These are phyloP conservation scores for Fistularia commersonii DNA, from an alignment of 2,797 vertebrate species.

Conservation along the genomic window DNA sequence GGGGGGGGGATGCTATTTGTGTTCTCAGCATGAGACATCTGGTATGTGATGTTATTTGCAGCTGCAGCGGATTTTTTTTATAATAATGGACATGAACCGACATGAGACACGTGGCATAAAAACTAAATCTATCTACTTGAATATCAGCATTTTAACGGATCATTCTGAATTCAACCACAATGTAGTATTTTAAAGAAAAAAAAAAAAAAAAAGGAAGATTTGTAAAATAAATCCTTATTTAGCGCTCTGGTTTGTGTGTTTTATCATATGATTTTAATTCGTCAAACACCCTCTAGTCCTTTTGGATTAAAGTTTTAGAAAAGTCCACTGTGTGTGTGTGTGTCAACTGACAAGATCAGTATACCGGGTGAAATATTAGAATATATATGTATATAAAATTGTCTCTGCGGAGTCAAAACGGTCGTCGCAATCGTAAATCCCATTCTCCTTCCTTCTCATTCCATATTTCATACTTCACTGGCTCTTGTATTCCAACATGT, in stretches of 20 bases:
- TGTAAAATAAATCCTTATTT: conserved; percentile 22
- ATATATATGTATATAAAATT: conserved; percentile 48
- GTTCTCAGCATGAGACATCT: conserved; percentile 9
- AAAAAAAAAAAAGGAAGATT: too few relatives aligned
- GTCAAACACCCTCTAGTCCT: conserved; percentile 28
- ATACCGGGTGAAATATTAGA: neutral
- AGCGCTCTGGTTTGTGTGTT: conserved; percentile 7
- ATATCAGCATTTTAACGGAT: too few relatives aligned
- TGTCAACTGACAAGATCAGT: conserved; percentile 34
- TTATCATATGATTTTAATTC: conserved; percentile 34
- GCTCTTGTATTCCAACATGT: conserved; percentile 62
- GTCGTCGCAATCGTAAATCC: conserved; percentile 46
- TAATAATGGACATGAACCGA: neutral
- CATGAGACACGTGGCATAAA: too few relatives aligned
- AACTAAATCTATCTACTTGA: too few relatives aligned
- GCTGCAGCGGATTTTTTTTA: conserved; percentile 4
- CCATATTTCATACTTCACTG: conserved; percentile 61
- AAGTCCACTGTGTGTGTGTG: conserved; percentile 18
- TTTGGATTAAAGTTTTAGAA: conserved; percentile 20
- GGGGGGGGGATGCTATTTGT: conserved; percentile 9
- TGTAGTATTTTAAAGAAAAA: too few relatives aligned
- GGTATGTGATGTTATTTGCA: conserved; percentile 11
- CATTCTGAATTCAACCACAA: too few relatives aligned
- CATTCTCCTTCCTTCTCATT: conserved; percentile 47
- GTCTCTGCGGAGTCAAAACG: conserved; percentile 36